Percentiles rank a stretch among this genome's conserved stretches.
Evolutionary conservation across 2,113 vertebrate species (phyloP).

Genomic region (Menura novaehollandiae): DNA sequence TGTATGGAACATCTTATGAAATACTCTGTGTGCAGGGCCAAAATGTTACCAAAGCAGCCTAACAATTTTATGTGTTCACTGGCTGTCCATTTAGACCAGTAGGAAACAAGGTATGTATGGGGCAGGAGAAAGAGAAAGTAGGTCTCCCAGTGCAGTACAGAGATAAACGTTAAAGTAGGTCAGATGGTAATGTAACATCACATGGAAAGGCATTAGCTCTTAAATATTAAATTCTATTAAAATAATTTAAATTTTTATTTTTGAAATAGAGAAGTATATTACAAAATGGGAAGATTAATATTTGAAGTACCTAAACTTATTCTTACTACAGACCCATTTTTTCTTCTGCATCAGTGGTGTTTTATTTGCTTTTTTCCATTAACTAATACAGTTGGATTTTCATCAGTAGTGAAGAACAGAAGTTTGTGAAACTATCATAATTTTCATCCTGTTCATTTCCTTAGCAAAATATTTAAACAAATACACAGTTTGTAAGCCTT

Average conservation of each 20-base stretch:
- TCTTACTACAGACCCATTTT: neutral
- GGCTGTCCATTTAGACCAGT: neutral
- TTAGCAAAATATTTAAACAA: neutral
- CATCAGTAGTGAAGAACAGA: neutral
- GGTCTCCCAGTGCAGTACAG: neutral
- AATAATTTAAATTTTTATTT: neutral
- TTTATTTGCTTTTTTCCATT: neutral
- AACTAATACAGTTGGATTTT: neutral
- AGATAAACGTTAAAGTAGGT: conserved; percentile 4
- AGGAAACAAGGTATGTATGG: neutral
- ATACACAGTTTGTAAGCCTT: neutral
- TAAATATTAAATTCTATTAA: neutral
- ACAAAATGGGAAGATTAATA: neutral
- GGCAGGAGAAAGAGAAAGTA: neutral
- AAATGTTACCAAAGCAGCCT: neutral
- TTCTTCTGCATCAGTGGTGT: neutral
- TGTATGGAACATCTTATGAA: neutral
- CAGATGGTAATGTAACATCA: neutral
- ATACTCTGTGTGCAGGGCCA: neutral
- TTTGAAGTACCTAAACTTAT: neutral
- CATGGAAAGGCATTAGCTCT: neutral
- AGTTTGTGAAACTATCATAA: neutral
- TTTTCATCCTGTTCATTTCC: neutral
- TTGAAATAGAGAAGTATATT: neutral
- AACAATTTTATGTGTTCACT: neutral